Percentiles rank a stretch among this genome's conserved stretches.
Evolutionary conservation across 2,797 vertebrate genomes (phyloP).

Genomic region (Octomys mimax): DNA sequence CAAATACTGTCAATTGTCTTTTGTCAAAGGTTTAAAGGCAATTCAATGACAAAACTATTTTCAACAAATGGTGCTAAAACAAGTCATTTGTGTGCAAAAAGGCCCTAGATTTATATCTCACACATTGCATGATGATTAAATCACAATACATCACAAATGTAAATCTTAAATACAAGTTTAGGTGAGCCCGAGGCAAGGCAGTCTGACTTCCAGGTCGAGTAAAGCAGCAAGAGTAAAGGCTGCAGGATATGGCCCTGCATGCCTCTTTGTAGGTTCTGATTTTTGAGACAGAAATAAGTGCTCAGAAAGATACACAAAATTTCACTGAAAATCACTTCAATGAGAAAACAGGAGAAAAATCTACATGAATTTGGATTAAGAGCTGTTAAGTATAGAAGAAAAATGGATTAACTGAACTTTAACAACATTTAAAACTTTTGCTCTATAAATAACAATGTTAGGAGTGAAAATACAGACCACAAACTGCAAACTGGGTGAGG

Average conservation of each 20-base stretch:
- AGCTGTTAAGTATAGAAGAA: slow-evolving; percentile 19
- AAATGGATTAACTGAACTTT: slow-evolving; percentile 5
- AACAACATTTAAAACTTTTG: slow-evolving; percentile 46
- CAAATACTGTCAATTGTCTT: slow-evolving; percentile 52
- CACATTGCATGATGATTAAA: slow-evolving; percentile 12
- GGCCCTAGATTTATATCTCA: slow-evolving; percentile 23
- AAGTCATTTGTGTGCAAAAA: slow-evolving; percentile 33
- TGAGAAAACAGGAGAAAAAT: slow-evolving; percentile 36
- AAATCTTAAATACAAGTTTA: slow-evolving; percentile 36
- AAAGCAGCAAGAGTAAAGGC: neutral
- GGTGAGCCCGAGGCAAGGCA: neutral
- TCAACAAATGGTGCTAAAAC: slow-evolving; percentile 32
- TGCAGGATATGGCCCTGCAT: neutral
- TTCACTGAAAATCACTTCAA: neutral
- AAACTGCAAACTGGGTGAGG: neutral
- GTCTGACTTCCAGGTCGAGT: neutral
- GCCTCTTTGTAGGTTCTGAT: neutral
- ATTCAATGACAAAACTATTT: slow-evolving; percentile 14
- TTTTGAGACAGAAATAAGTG: neutral
- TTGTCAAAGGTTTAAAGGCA: slow-evolving; percentile 22
- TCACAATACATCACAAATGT: slow-evolving; percentile 41
- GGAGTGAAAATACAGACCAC: slow-evolving; percentile 7
- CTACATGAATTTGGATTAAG: neutral
- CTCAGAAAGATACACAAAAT: neutral
- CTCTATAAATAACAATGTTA: slow-evolving; percentile 51